Base-by-base conservation (phyloP, 2,888 invertebrate species). In the Podabrus alpinus region DNA sequence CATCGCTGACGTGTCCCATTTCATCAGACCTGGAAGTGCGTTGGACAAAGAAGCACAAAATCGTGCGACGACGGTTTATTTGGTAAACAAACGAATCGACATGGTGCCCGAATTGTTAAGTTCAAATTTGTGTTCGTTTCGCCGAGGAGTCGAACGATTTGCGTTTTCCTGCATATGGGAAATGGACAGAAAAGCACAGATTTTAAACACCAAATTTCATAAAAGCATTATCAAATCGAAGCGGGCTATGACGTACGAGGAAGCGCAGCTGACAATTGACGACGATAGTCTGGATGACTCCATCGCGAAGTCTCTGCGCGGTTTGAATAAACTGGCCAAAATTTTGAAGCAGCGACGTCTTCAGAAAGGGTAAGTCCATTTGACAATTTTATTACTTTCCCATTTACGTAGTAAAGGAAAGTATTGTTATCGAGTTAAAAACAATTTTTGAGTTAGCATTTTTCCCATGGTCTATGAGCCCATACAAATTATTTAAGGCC, bases 1-100 rank as follows among this genome's bases (percentile, higher is more conserved):
- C 84, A 99, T 99, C 77, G 99, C 99, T 9, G 99, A 99, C 88
- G 99, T 99, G 9, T 96, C 97, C 1, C 95, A 99, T 88, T 99
- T 99, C 84, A 97, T 99, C 75, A 89, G 97, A 62, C 98, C 98
- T 0, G 93, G 95, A 71, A 97, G 95, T 25, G 95, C 98, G 0
- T 86, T 99, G 69, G 99, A 99, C 83, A 90, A 92, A 79, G 98
- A 99, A 86, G 99, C 99, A 0, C 95, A 96, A 0, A 90, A 92
- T n/a, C 90, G 99, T 80, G 96, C 97, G 5, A 99, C 99, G 0
- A 98, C 99, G 0, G 98, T 99, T 0, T 99, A 99, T 87, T 89
- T 99, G 25, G 97, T 97, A 4, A 98, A 97, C 82, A 94, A 94
- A 82, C 91, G 96, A 82, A 96, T 97, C 80, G 95, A 96, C 82